Base-by-base conservation (phyloP, 2,888 invertebrate genomes). In the Laothoe populi region DNA sequence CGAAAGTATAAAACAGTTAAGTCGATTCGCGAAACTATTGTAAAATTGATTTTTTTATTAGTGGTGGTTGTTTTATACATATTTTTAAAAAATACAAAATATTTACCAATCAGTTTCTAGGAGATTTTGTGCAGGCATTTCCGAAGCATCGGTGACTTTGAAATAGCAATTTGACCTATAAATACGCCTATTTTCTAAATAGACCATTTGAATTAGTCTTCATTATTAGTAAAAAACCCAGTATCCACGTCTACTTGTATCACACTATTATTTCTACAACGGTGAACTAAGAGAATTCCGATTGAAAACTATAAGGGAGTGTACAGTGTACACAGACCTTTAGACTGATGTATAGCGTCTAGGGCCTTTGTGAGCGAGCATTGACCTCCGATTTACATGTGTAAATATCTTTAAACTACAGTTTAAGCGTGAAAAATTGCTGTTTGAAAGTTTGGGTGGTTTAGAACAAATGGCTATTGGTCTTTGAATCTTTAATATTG, bases 381-480 rank as follows among this genome's bases (percentile, higher is more conserved):
- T 19, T 19, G 19, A 31, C 53, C 53, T 35, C 53, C 53, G 19
- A 53, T 53, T 53, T 53, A 35, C 53, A 53, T 53, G 53, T 53
- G 35, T 53, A 48, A 48, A 48, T 48, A 24, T 26, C 48, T 19
- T 13, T 10, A 23, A 46, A 21, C 4, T 46, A 46, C 23, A 46
- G 1, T 46, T 23, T 46, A 2, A 19, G 16, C 16, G 24, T 23
- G 10, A 19, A 31, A 31, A 31, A n/a, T n/a, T 10, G 10, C 46
- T 31, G 16, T 16, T 16, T n/a, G 42, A 42, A 42, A 42, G 42
- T 42, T 44, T 44, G 16, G 19, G 19, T 38, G 38, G 38, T 38
- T 13, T 10, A 38, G 38, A 38, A 13, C 38, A 38, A 13, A 38
- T 38, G 5, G 2, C 38, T 38, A 13, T 38, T 38, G 38, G 38